Evolutionary conservation across 1,140 invertebrate species (phyloP).

Genomic region (Delia radicum): DNA sequence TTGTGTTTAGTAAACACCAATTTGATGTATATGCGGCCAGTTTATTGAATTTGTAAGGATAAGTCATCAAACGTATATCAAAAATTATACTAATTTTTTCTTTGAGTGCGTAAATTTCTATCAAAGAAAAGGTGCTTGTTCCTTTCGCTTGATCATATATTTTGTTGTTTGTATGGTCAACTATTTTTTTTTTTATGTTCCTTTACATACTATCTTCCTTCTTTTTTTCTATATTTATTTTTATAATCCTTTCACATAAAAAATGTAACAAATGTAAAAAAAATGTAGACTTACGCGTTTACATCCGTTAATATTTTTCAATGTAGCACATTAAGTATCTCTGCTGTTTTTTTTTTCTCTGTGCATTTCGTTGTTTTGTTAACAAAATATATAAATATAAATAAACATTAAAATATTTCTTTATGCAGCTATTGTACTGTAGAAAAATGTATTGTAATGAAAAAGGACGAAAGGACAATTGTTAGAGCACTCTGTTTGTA

Average conservation of each 20-base stretch:
- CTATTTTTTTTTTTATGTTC: not conserved
- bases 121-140: not conserved
- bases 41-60: too few relatives aligned
- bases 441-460: not conserved
- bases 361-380: not conserved
- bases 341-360: not conserved
- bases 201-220: not conserved
- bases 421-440: conserved; percentile 1
- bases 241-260: not conserved
- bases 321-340: not conserved
- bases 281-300: conserved; percentile 9
- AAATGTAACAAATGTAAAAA: not conserved
- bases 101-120: too few relatives aligned
- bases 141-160: not conserved
- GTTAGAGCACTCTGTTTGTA: not conserved
- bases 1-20: too few relatives aligned
- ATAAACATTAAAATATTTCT: conserved; percentile 17
- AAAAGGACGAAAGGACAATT: conserved; percentile 9
- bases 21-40: too few relatives aligned
- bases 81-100: too few relatives aligned
- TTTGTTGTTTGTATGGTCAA: not conserved
- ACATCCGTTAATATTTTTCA: conserved; percentile 13
- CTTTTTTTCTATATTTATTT: not conserved
- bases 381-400: not conserved
- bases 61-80: too few relatives aligned